A percentile compares a stretch with the other conserved stretches of the same genome.
Evolutionary conservation across 2,113 vertebrate genomes (phyloP).

Genomic region (Nansenia antarctica): DNA sequence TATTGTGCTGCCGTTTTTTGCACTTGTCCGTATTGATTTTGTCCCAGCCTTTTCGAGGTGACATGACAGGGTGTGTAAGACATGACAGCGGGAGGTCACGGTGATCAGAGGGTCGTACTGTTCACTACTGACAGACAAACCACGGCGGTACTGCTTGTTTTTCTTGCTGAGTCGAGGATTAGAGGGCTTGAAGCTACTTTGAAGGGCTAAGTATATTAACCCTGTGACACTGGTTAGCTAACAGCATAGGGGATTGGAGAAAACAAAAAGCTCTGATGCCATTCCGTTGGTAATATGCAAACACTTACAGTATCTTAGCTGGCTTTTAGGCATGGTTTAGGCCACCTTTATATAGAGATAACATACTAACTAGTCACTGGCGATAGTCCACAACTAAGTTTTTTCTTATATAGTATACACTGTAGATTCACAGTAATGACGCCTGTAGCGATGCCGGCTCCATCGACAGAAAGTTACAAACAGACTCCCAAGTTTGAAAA

Average conservation of each 20-base stretch:
- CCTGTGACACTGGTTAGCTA: slow-evolving; percentile 60
- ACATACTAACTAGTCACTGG: not conserved
- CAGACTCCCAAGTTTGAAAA: slow-evolving; percentile 1
- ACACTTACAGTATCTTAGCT: too few species aligned
- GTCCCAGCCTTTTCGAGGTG: slow-evolving; percentile 1
- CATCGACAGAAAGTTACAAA: not conserved
- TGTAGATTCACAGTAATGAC: too few species aligned
- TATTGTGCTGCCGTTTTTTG: slow-evolving; percentile 30
- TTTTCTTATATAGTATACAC: too few species aligned
- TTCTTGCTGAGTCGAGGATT: slow-evolving; percentile 62
- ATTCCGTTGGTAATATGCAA: not conserved
- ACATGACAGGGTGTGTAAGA: slow-evolving; percentile 5
- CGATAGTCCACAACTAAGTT: not conserved
- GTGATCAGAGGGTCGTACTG: slow-evolving; percentile 47
- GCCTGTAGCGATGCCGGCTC: too few species aligned
- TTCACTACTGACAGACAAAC: slow-evolving; percentile 54
- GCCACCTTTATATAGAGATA: not conserved
- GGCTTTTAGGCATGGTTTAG: too few species aligned
- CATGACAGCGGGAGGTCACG: not conserved
- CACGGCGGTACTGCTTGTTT: slow-evolving; percentile 55
- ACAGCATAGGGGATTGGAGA: slow-evolving; percentile 31
- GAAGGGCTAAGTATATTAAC: slow-evolving; percentile 70
- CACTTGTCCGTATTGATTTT: slow-evolving; percentile 40
- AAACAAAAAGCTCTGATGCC: slow-evolving; percentile 47
- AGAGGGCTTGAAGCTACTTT: slow-evolving; percentile 66